Base-by-base conservation (phyloP, 92 coral and sea anemone species). In the Paramuricea clavata region DNA sequence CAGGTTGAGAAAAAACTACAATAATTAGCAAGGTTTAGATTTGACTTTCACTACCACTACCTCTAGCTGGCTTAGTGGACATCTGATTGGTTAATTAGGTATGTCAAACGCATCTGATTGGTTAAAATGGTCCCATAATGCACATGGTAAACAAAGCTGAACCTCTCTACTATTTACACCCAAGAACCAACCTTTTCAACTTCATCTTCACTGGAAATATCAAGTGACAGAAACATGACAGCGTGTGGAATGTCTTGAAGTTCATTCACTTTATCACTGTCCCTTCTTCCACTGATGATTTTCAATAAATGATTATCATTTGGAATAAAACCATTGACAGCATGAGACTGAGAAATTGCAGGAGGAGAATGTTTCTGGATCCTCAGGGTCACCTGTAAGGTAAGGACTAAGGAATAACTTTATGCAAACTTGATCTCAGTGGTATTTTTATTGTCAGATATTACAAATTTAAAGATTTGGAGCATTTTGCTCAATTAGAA, bases 271-370 rank as follows among this genome's bases (percentile, higher is more conserved):
- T 81, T 71, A 4, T 69, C 87, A 25, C 83, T 86, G 27, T 95
- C 79, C 49, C 73, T 57, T 81, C 91, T 92, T 33, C 99, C 99
- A 89, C 97, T 96, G 41, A 96, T 94, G 76, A 96, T 76, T 67
- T 94, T 94, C 68, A 96, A 90, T 64, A 96, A 88, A 78, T 96
- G 99, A 69, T 90, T 94, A 76, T 96, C 99, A 72, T 92, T 95
- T 81, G 92, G 93, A 57, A 81, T 75, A 0, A 91, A 93, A 36
- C 83, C 54, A 34, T 74, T 70, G n/a, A 78, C 84, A 27, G 77
- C 34, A 41, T 81, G 92, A 33, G 88, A 91, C 67, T 87, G 91
- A 64, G 93, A 87, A 21, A 79, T 61, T 11, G 95, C 33, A 3
- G 93, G 87, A 32, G 92, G 93, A 41, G 88, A 81, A 43, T 78